Conservation (phyloP, 2,888 invertebrate genomes). For the Cheilosia scutellata region DNA sequence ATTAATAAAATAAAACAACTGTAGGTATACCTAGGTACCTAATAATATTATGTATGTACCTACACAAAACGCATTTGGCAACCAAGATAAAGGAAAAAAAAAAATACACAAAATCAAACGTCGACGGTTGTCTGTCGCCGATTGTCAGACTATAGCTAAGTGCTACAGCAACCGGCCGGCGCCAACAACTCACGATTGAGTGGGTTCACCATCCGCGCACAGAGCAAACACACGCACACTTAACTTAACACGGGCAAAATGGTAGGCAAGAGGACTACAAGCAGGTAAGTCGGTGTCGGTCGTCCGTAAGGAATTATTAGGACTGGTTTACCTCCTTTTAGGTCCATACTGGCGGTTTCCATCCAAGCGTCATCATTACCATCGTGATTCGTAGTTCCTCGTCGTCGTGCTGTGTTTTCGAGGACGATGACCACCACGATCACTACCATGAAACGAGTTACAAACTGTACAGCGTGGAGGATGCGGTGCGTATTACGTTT, state of each 20-base stretch:
- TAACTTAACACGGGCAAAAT: conserved; percentile 4
- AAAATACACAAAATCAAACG: conserved; percentile 21
- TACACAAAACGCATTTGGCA: conserved; percentile 23
- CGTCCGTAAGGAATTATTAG: conserved; percentile 43
- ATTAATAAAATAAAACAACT: conserved; percentile 24
- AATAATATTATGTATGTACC: neutral
- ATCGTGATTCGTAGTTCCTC: conserved; percentile 37
- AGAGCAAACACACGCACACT: conserved; percentile 21
- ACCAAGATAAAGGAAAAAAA: conserved; percentile 29
- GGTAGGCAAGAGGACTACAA: conserved; percentile 16
- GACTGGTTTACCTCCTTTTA: conserved; percentile 20
- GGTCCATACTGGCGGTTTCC: conserved; percentile 36
- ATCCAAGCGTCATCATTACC: conserved; percentile 38
- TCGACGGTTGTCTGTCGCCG: conserved; percentile 51
- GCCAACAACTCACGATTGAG: conserved; percentile 70
- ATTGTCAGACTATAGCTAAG: conserved; percentile 47
- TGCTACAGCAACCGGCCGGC: conserved; percentile 58
- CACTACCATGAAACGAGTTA: conserved; percentile 1
- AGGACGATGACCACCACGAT: conserved; percentile 27
- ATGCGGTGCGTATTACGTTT: conserved; percentile 60
- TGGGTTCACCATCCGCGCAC: conserved; percentile 57
- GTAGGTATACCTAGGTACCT: too few species aligned
- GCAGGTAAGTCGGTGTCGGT: conserved; percentile 46
- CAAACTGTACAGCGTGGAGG: conserved; percentile 28
- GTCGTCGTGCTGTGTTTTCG: conserved; percentile 19